Conservation (phyloP, 2,888 invertebrate genomes). For the Nemurella pictetii region DNA sequence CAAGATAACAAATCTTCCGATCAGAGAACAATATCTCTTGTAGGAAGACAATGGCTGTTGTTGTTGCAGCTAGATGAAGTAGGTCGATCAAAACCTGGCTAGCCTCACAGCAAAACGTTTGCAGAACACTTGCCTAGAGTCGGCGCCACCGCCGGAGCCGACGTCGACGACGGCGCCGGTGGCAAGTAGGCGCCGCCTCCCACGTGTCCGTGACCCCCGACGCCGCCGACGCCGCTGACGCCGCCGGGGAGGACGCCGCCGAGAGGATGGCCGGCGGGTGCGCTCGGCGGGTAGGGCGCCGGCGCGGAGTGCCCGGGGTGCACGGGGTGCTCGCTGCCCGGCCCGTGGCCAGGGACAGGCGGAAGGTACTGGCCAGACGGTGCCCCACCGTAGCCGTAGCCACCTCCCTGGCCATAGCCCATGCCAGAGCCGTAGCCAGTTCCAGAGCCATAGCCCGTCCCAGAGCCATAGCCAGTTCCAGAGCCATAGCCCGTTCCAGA, state of each 20-base stretch:
- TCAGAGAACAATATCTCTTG: too few species aligned
- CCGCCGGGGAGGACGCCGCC: neutral
- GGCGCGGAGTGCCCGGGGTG: neutral
- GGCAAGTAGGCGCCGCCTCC: neutral
- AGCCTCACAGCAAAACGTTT: too few species aligned
- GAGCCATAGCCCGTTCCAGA: neutral
- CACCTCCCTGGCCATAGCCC: too few species aligned
- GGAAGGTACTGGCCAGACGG: too few species aligned
- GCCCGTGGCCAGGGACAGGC: neutral
- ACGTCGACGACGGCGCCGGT: neutral
- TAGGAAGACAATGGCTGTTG: too few species aligned
- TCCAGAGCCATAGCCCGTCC: too few species aligned
- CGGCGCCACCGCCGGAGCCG: neutral
- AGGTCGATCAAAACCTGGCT: too few species aligned
- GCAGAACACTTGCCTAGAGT: neutral
- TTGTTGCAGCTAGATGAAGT: too few species aligned
- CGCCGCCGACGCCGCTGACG: conserved; percentile 42
- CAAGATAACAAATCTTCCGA: too few species aligned
- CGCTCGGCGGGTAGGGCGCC: neutral
- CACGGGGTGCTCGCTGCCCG: neutral
- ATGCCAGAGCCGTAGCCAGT: too few species aligned
- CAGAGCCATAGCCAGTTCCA: neutral
- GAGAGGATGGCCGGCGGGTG: neutral
- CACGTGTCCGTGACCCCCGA: conserved; percentile 31
- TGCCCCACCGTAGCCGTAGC: too few species aligned